A percentile compares a stretch with the other conserved stretches of the same genome.
Conservation (phyloP, 1,140 invertebrate genomes). For the Zaprionus africanus region DNA sequence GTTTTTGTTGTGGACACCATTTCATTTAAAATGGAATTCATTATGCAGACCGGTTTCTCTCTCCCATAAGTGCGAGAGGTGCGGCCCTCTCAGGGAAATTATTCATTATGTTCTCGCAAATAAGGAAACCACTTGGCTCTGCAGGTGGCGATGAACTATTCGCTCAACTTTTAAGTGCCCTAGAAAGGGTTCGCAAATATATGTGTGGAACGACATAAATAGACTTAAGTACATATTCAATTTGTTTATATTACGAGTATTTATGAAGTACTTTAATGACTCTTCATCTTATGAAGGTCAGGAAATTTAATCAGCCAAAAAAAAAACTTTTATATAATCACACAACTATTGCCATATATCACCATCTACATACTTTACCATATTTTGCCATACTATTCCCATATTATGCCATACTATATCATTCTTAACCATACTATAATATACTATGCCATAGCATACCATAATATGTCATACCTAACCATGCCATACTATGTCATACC, state of each 20-base stretch:
- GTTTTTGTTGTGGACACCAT: slow-evolving; percentile 51
- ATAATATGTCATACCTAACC: too few relatives aligned
- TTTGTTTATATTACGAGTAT: too few relatives aligned
- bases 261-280: background rate
- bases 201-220: background rate
- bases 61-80: background rate
- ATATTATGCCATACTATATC: too few relatives aligned
- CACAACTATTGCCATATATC: too few relatives aligned
- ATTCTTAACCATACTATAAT: too few relatives aligned
- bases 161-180: background rate
- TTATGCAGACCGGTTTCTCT: slow-evolving; percentile 30
- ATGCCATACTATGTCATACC: too few relatives aligned
- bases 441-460: too few relatives aligned
- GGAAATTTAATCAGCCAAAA: too few relatives aligned
- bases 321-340: too few relatives aligned
- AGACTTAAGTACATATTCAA: background rate
- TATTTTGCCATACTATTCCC: too few relatives aligned
- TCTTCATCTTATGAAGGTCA: background rate
- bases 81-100: slow-evolving; percentile 20
- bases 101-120: slow-evolving; percentile 30
- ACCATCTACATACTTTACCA: too few relatives aligned
- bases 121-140: slow-evolving; percentile 21
- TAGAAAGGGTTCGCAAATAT: background rate
- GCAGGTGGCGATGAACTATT: slow-evolving; percentile 11
- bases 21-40: slow-evolving; percentile 53